These are phyloP conservation scores for Suncus etruscus DNA, from an alignment of 2,113 vertebrate species.

Conservation along the genomic window DNA sequence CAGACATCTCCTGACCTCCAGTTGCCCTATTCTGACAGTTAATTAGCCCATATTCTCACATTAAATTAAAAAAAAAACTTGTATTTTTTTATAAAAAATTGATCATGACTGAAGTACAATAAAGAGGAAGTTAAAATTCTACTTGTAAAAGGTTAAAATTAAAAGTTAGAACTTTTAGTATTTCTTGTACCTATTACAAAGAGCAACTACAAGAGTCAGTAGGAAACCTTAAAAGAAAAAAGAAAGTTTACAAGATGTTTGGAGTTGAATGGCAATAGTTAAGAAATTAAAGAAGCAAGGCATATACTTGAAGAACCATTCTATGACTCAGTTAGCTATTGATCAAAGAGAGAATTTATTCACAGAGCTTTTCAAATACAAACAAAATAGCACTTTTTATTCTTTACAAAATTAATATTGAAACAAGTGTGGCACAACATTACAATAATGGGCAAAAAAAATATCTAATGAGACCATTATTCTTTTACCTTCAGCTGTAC, in stretches of 20 bases:
- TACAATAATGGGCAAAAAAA: constrained; percentile 85
- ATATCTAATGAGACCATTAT: constrained; percentile 80
- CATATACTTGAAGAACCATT: constrained; percentile 41
- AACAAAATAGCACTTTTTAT: constrained; percentile 88
- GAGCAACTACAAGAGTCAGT: neutral
- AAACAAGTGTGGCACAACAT: constrained; percentile 86
- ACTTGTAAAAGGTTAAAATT: neutral
- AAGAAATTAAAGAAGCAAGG: constrained; percentile 22
- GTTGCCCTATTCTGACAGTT: too few species aligned
- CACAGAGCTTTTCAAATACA: constrained; percentile 89
- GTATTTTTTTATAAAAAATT: neutral
- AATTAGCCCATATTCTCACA: neutral
- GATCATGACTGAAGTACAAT: neutral
- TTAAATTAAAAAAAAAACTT: neutral
- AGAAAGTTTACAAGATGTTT: neutral
- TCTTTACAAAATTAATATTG: constrained; percentile 88
- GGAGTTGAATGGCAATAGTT: constrained; percentile 34
- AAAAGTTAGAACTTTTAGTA: constrained; percentile 44
- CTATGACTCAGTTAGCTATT: constrained; percentile 63
- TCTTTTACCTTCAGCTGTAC: constrained; percentile 57
- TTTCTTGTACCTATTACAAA: neutral
- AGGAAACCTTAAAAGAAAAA: neutral
- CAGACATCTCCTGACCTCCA: neutral
- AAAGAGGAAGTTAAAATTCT: constrained; percentile 20
- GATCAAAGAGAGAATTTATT: constrained; percentile 90